Evolutionary conservation across 92 coral and sea anemone species (phyloP).

Genomic region (Phymanthus crucifer): DNA sequence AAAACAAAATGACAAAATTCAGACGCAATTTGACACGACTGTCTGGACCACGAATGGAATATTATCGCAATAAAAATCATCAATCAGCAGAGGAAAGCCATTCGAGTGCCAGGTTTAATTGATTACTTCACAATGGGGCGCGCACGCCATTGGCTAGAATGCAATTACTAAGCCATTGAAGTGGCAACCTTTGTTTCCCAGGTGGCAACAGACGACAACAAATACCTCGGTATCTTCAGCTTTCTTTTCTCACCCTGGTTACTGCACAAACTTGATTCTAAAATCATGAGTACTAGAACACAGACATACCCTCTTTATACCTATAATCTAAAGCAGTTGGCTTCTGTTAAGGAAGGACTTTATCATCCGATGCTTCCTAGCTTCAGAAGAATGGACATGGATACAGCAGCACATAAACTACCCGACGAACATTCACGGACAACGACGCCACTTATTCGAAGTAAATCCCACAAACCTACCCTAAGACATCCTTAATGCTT

Average conservation of each 20-base stretch:
- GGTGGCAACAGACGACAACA: conserved; percentile 41
- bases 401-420: conserved; percentile 86
- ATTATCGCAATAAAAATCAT: neutral
- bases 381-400: conserved; percentile 97
- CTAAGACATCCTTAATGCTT: neutral
- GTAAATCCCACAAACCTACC: conserved; percentile 40
- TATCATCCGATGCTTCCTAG: conserved; percentile 93
- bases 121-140: conserved; percentile 45
- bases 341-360: conserved; percentile 93
- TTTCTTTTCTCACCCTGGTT: neutral
- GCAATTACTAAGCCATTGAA: conserved; percentile 32
- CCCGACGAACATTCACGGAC: conserved; percentile 94
- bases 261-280: neutral
- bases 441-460: conserved; percentile 73
- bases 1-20: neutral
- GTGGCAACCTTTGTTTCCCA: conserved; percentile 35
- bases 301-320: conserved; percentile 53
- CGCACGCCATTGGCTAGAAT: conserved; percentile 61
- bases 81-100: conserved; percentile 18
- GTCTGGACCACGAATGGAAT: neutral
- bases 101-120: conserved; percentile 17
- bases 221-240: conserved; percentile 4
- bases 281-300: conserved; percentile 56
- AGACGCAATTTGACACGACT: conserved; percentile 14
- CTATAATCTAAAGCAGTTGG: conserved; percentile 69